phyloP scores from a whole-genome alignment of 2,113 vertebrate species.

The Chlorodrepanis virens region DNA sequence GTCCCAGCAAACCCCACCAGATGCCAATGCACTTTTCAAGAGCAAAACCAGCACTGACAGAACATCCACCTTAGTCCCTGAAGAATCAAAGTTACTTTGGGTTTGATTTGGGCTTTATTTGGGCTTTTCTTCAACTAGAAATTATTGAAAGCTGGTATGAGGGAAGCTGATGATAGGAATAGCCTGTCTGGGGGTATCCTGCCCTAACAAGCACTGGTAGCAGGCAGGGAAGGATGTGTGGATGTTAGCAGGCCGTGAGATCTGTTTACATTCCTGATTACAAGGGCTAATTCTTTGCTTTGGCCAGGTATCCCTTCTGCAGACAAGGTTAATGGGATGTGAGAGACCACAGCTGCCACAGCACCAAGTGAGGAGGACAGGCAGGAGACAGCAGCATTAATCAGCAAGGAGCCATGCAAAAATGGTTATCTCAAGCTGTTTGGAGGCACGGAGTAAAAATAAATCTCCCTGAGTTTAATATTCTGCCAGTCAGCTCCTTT shows the following conservation, averaged over 20 bases:
- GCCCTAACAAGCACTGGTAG: background rate
- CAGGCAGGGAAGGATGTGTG: background rate
- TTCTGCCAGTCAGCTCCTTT: constrained; percentile 47
- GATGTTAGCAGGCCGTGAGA: background rate
- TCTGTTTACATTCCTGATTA: constrained; percentile 67
- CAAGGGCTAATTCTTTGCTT: constrained; percentile 35
- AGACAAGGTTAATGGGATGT: constrained; percentile 73
- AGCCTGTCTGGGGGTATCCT: background rate
- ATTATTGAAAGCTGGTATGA: background rate
- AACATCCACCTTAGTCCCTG: rapidly evolving
- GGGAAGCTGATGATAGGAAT: background rate
- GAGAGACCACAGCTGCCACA: constrained; percentile 67
- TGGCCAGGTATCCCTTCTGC: constrained; percentile 69
- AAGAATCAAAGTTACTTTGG: background rate
- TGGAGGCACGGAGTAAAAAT: constrained; percentile 46
- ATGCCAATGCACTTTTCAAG: background rate
- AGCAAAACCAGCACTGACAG: background rate
- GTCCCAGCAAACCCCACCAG: background rate
- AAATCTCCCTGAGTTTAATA: constrained; percentile 45
- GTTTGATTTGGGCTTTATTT: background rate
- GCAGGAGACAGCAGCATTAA: constrained; percentile 41
- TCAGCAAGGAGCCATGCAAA: constrained; percentile 24
- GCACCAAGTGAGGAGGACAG: constrained; percentile 20
- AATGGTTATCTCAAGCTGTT: constrained; percentile 39
- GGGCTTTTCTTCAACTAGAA: background rate